A percentile compares a stretch with the other conserved stretches of the same genome.
Conservation (phyloP, 2,888 invertebrate species). For the Agonopterix arenella region DNA sequence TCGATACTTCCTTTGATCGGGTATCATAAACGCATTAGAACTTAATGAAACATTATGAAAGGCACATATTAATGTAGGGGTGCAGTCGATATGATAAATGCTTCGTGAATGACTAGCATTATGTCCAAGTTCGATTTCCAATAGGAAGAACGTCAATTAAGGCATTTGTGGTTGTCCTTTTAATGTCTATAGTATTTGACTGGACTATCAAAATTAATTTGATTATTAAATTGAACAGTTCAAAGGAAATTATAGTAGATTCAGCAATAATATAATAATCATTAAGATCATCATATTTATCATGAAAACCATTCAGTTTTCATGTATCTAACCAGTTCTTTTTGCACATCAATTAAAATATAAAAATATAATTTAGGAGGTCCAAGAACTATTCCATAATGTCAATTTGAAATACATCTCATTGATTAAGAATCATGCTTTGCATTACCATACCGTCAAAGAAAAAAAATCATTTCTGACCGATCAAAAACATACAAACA, state of each 20-base stretch:
- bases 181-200: constrained; percentile 4
- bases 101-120: constrained; percentile 55
- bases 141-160: constrained; percentile 45
- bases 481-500: constrained; percentile 71
- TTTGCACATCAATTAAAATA: too few species aligned
- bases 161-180: constrained; percentile 21
- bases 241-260: too few species aligned
- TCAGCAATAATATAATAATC: too few species aligned
- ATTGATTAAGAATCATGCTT: constrained; percentile 49
- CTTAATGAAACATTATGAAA: constrained; percentile 75
- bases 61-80: constrained; percentile 60
- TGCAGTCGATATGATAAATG: constrained; percentile 71
- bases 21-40: constrained; percentile 59
- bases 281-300: too few species aligned
- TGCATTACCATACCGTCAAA: constrained; percentile 47
- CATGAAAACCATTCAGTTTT: too few species aligned
- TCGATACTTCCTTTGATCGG: constrained; percentile 6
- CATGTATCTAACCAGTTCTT: too few species aligned
- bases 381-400: constrained; percentile 3
- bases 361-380: background rate
- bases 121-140: constrained; percentile 52
- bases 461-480: constrained; percentile 33
- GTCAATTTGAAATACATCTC: constrained; percentile 50
- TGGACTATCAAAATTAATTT: too few species aligned
- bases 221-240: too few species aligned